Evolutionary conservation across 2,797 vertebrate genomes (phyloP).

Genomic region (Salarias fasciatus): DNA sequence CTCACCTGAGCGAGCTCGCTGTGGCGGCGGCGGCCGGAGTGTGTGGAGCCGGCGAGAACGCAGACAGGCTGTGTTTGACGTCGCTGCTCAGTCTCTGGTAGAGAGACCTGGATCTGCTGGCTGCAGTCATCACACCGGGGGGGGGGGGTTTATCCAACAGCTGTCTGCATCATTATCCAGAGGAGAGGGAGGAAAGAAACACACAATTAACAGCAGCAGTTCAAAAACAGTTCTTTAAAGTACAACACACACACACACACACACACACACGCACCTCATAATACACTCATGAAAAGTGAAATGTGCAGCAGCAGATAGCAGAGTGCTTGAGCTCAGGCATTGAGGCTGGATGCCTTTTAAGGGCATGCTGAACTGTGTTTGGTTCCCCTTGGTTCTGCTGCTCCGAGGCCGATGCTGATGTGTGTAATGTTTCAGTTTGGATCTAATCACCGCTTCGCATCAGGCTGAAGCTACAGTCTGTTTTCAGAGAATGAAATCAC

Average conservation of each 20-base stretch:
- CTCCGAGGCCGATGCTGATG: slow-evolving; percentile 45
- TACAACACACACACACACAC: not conserved
- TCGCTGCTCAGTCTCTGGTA: slow-evolving; percentile 60
- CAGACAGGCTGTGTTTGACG: slow-evolving; percentile 44
- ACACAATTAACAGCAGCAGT: not conserved
- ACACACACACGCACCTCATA: not conserved
- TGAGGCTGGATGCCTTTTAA: slow-evolving; percentile 80
- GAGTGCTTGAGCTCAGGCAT: slow-evolving; percentile 53
- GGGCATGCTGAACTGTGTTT: slow-evolving; percentile 75
- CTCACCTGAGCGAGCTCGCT: slow-evolving; percentile 63
- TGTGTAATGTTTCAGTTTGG: slow-evolving; percentile 32
- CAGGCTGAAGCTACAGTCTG: slow-evolving; percentile 2
- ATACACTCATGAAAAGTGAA: slow-evolving; percentile 51
- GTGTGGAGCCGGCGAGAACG: slow-evolving; percentile 17
- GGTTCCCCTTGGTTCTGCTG: slow-evolving; percentile 65
- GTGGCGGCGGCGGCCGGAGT: slow-evolving; percentile 21
- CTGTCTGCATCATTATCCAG: slow-evolving; percentile 35
- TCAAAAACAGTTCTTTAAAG: not conserved
- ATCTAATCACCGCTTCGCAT: slow-evolving; percentile 12
- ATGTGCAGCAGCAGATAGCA: slow-evolving; percentile 57
- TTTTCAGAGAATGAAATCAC: not conserved
- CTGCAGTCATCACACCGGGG: slow-evolving; percentile 50
- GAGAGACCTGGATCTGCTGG: slow-evolving; percentile 60
- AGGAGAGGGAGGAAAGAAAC: slow-evolving; percentile 13
- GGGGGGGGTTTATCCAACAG: slow-evolving; percentile 26